Conservation (phyloP, 1,140 invertebrate genomes). For the Bombus terrestris region DNA sequence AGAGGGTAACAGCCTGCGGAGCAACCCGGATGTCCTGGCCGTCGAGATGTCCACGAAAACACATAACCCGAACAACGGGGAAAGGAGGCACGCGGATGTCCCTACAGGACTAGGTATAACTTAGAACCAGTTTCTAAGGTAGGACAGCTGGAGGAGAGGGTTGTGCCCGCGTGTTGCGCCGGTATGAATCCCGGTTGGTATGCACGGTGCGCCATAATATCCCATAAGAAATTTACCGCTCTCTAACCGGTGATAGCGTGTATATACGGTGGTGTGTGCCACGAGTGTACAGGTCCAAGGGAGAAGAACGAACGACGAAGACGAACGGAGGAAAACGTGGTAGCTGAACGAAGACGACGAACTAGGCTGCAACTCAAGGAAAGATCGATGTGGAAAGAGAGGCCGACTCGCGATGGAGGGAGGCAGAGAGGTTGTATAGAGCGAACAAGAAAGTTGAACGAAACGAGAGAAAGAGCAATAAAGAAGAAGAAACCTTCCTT, state of each 20-base stretch:
- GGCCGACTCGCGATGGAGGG: not conserved
- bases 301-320: slow-evolving; percentile 13
- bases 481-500: slow-evolving; percentile 55
- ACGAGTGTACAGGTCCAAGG: slow-evolving; percentile 1
- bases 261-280: slow-evolving; percentile 45
- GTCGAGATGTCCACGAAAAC: slow-evolving; percentile 8
- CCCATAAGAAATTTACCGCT: slow-evolving; percentile 79
- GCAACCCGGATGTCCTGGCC: slow-evolving; percentile 18
- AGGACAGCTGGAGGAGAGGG: slow-evolving; percentile 46
- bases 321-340: slow-evolving; percentile 15
- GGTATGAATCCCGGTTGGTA: slow-evolving; percentile 77
- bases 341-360: not conserved
- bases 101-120: slow-evolving; percentile 45
- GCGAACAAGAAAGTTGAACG: slow-evolving; percentile 14
- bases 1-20: not conserved
- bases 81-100: slow-evolving; percentile 39
- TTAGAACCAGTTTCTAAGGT: slow-evolving; percentile 73
- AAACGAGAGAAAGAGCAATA: slow-evolving; percentile 18
- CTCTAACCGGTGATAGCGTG: slow-evolving; percentile 71
- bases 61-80: not conserved
- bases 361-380: slow-evolving; percentile 25
- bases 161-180: slow-evolving; percentile 70
- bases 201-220: slow-evolving; percentile 78
- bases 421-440: not conserved
- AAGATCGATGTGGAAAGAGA: slow-evolving; percentile 42